Conservation (phyloP, 1,140 invertebrate genomes). For the Penaeus japonicus region DNA sequence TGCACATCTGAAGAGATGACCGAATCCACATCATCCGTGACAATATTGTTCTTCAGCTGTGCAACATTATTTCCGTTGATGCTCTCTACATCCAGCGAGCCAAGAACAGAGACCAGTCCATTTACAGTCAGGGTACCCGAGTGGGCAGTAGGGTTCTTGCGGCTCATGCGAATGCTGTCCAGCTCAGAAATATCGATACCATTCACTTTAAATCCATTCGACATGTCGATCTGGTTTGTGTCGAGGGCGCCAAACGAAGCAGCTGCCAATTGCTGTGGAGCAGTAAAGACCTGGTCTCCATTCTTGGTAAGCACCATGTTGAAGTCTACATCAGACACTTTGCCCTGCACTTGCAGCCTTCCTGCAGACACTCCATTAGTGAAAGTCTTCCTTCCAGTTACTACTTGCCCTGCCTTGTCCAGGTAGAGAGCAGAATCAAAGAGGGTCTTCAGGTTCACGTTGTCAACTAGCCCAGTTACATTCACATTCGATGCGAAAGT, state of each 20-base stretch:
- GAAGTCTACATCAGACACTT: slow-evolving; percentile 31
- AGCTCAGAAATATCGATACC: slow-evolving; percentile 18
- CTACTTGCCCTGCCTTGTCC: slow-evolving; percentile 7
- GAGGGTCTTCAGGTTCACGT: slow-evolving; percentile 7
- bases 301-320: slow-evolving; percentile 30
- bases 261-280: background rate
- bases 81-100: background rate
- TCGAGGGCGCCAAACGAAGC: slow-evolving; percentile 10
- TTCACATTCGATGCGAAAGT: background rate
- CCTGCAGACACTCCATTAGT: background rate
- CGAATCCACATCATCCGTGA: background rate
- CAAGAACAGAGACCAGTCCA: slow-evolving; percentile 24
- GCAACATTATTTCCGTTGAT: slow-evolving; percentile 4
- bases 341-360: background rate
- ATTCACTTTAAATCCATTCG: slow-evolving; percentile 6
- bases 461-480: background rate
- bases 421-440: background rate
- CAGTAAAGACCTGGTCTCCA: slow-evolving; percentile 16
- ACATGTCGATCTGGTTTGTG: background rate
- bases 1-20: background rate
- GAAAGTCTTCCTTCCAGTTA: slow-evolving; percentile 26
- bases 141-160: background rate
- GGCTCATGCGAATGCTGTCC: background rate
- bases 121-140: background rate
- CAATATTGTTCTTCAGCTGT: slow-evolving; percentile 6